Evolutionary conservation across 92 coral and sea anemone species (phyloP), one percentile per base, ranked within the genome.

Genomic region (Parazoanthus darwini): DNA sequence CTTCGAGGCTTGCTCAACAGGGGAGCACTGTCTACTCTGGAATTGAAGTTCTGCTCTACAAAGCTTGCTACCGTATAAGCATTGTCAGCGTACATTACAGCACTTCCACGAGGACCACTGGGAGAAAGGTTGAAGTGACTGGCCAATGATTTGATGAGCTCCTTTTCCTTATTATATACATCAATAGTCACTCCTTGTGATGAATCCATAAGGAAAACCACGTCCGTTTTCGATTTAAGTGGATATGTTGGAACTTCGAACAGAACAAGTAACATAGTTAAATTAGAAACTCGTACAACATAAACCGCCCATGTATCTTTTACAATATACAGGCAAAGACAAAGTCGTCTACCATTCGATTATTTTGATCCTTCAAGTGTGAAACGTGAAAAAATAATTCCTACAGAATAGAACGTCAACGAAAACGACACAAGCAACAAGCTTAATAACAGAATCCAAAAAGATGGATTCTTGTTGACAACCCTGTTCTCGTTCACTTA

Each of bases 151-250:
- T 79, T 90, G 36, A 80, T 85, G 72, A 90, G 85, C 9, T 77
- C 73, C 46, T 89, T 84, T 66, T 84, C 85, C n/a, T 84, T 78
- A 15, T 26, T 68, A 56, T 84, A 90, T 7, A 70, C 74, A 1
- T 71, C 50, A 9, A 33, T 25, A 26, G 81, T 79, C 1, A 79
- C 89, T 48, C 92, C 87, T 43, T 71, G 82, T n/a, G 92, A 85
- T 0, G 89, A 78, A 44, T 90, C 92, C 89, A 90, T 42, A 7
- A 89, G 78, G 81, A 89, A 87, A 3, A 89, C 50, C 11, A 89
- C 75, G 38, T 89, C 85, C 13, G 80, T 76, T 16, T 35, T 73
- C 2, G 18, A 22, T 15, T 73, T 43, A 26, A 73, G 77, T 3
- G 76, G 73, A 25, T 22, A 67, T 25, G 29, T 67, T 67, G 73